Percentiles rank a stretch among this genome's conserved stretches.
phyloP scores from a whole-genome alignment of 2,113 vertebrate species.

The Phocoena sinus region DNA sequence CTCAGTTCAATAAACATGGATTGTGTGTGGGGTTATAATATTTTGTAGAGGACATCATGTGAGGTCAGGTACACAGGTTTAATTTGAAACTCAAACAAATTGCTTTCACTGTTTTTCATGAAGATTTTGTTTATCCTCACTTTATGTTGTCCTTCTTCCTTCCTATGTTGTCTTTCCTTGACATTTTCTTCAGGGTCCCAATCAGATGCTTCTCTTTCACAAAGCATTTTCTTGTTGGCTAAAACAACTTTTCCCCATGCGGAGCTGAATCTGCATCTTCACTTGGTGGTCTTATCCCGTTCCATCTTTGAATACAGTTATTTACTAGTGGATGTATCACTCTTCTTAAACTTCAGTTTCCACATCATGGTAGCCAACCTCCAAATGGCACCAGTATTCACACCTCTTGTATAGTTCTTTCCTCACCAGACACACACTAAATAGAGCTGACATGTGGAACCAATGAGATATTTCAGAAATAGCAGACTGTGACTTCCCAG shows the following conservation, averaged over 20 bases:
- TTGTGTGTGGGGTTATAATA: neutral
- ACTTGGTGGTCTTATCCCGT: neutral
- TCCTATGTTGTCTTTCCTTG: no score
- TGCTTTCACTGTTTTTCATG: neutral
- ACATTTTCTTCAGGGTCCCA: neutral
- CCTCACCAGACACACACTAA: neutral
- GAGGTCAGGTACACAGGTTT: neutral
- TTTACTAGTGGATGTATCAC: neutral
- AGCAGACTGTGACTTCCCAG: no score
- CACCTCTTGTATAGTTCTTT: neutral
- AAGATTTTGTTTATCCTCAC: neutral
- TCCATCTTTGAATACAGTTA: neutral
- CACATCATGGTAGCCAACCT: neutral
- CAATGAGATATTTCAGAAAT: neutral
- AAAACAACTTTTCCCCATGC: neutral
- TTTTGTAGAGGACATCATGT: neutral
- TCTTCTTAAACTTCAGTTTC: neutral
- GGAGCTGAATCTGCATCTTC: fast-evolving
- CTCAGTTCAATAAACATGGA: neutral
- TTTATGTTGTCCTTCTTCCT: neutral
- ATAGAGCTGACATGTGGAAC: no score
- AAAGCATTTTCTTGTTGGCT: neutral
- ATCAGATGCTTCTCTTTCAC: neutral
- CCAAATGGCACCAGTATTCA: neutral
- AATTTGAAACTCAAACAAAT: neutral